Base-by-base conservation (phyloP, 2,113 vertebrate species). In the Athene cunicularia region DNA sequence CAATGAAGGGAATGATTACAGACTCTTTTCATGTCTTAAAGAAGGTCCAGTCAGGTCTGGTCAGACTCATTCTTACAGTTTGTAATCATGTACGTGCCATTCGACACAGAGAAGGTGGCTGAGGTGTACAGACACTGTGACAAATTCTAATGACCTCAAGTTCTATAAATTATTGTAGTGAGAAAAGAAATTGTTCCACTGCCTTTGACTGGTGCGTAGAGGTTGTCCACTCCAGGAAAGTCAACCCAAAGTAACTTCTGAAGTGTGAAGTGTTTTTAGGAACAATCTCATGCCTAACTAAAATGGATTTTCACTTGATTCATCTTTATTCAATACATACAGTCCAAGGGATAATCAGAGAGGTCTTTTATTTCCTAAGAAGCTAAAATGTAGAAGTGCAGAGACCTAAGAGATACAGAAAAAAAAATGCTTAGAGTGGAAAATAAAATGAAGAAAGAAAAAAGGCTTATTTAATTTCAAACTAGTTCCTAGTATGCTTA, bases 1-100 rank as follows among this genome's bases (percentile, higher is more conserved):
- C 17, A 19, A 6, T 0, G 1, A 60, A 12, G 6, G 11, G 9
- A 72, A 10, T 5, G 28, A 41, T 63, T 2, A 1, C 0, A 0
- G 26, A 1, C 2, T 30, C 11, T 35, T 41, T 53, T 33, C 14
- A 1, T 5, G 2, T 72, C 39, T 59, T 2, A 0, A 5, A n/a
- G 67, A 62, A 62, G 55, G n/a, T 37, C 30, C 64, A 10, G 24
- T 23, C 39, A 37, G 64, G 43, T 50, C 35, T 84, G 55, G 14
- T 27, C 21, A 43, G 45, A 43, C 24, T 39, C 35, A 3, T 12
- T 32, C 6, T 49, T 21, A 0, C 7, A 17, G 28, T 63, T 56
- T 67, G 56, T 15, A 16, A 30, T 32, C 1, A 1, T 22, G 27
- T 35, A 33, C 1, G 1, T 39, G 76, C 11, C 19, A 1, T 39